Evolutionary conservation across 1,140 invertebrate genomes (phyloP), one percentile per base, ranked within the genome.

Genomic region (Semibalanus balanoides): DNA sequence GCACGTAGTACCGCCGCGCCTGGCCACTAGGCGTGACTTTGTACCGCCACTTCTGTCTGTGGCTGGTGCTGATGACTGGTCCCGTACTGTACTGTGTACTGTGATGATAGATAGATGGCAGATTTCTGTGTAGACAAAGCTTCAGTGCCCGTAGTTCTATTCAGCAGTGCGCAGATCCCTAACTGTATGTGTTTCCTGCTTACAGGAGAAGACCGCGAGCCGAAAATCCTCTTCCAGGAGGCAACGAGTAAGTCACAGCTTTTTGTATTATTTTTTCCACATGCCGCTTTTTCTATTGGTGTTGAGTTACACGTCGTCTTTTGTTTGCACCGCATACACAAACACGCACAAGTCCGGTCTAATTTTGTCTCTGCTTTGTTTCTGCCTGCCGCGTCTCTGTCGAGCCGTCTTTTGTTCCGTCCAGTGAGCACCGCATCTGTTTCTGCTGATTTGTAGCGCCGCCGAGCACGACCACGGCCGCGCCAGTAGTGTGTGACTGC

Each of bases 211-310:
- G 74, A 64, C 40, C 43, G 74, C 17, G 43, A 69, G 19, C 30
- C 30, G 28, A 29, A 76, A 30, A 71, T 30, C 74, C 64, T 72
- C 40, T 29, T 29, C 29, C 27, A 30, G 17, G 64, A 64, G 29
- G 70, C 31, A 64, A 64, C 31, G 74, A 29, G 43, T 64, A 69
- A 75, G 43, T 69, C 25, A n/a, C n/a, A 40, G 40, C 74, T 75
- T 29, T 43, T 40, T 64, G 19, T 51, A 51, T n/a, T 69, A 3
- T 28, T 22, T 25, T 64, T 64, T 64, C 22, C 1, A 11, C 11
- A 19, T 14, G 7, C 51, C 7, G 7, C 22, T 64, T 14, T 64
- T 64, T 64, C 14, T 64, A 40, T 64, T 25, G 51, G 51, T 64
- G 51, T 64, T 40, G 35, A 40, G 35, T 40, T 40, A 7, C 35